Evolutionary conservation across 92 coral and sea anemone species (phyloP).

Genomic region (Desmophyllum pertusum): DNA sequence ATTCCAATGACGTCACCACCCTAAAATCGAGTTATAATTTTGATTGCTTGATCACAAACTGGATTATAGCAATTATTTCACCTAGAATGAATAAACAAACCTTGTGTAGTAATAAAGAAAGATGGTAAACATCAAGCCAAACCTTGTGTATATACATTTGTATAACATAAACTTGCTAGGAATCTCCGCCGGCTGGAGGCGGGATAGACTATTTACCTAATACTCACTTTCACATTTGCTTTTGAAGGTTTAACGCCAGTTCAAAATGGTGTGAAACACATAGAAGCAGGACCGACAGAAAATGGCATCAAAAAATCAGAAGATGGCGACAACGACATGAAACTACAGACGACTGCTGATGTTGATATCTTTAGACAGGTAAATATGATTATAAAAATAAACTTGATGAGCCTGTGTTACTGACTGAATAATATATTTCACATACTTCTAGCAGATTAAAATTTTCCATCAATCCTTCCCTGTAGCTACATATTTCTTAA

Average conservation of each 20-base stretch:
- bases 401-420: too few species aligned
- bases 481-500: neutral
- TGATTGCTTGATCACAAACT: neutral
- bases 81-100: too few species aligned
- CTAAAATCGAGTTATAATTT: neutral
- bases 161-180: too few species aligned
- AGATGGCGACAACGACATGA: neutral
- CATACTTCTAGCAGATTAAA: too few species aligned
- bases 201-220: neutral
- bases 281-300: neutral
- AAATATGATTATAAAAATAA: neutral
- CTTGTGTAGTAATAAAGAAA: too few species aligned
- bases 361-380: conserved; percentile 13
- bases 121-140: too few species aligned
- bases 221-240: neutral
- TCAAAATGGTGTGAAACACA: conserved; percentile 8
- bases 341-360: conserved; percentile 7
- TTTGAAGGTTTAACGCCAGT: neutral
- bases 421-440: neutral
- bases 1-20: neutral
- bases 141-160: too few species aligned
- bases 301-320: neutral
- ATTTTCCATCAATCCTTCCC: too few species aligned
- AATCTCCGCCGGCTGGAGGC: too few species aligned
- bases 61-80: too few species aligned